phyloP scores from a whole-genome alignment of 1,140 invertebrate species.

The Trypoxylus dichotomus region DNA sequence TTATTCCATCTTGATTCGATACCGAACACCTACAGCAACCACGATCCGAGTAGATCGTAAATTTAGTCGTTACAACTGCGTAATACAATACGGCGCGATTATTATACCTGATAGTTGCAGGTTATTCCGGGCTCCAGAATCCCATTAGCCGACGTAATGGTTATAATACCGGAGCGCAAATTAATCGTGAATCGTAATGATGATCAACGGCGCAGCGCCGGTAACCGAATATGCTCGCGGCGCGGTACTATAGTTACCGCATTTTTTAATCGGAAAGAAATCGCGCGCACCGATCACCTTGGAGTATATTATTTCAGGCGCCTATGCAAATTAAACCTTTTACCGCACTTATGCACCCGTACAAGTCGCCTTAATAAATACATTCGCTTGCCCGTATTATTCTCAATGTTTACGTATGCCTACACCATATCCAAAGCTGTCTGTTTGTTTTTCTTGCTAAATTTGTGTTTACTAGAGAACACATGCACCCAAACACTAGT shows the following conservation, averaged over 20 bases:
- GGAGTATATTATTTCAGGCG: constrained; percentile 13
- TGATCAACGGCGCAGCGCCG: background rate
- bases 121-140: background rate
- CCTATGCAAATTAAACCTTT: constrained; percentile 20
- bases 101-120: background rate
- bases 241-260: background rate
- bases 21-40: background rate
- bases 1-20: background rate
- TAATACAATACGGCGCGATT: background rate
- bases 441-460: no score
- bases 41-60: background rate
- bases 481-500: no score
- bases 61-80: background rate
- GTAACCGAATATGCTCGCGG: background rate
- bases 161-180: background rate
- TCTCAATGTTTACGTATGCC: no score
- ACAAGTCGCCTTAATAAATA: background rate
- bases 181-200: background rate
- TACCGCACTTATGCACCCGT: background rate
- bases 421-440: no score
- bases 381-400: background rate
- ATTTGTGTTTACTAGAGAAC: no score
- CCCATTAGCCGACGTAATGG: background rate
- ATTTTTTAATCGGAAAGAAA: background rate
- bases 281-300: background rate